These are phyloP conservation scores for Gortyna flavago DNA, from an alignment of 2,888 invertebrate genomes.

Conservation along the genomic window DNA sequence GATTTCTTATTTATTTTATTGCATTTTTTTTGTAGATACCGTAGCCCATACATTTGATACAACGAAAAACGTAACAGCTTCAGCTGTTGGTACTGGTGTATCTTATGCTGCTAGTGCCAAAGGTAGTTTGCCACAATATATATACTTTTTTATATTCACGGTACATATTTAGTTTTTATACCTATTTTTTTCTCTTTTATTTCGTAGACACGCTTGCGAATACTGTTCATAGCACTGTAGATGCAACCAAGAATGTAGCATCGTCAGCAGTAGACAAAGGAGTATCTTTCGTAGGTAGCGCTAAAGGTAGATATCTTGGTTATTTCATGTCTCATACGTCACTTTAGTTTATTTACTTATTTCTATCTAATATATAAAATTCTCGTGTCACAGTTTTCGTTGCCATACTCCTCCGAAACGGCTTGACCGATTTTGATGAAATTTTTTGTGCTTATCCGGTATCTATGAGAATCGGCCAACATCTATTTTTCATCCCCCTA, in stretches of 20 bases:
- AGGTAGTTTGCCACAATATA: conserved; percentile 65
- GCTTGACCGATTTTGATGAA: no score
- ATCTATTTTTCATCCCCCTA: no score
- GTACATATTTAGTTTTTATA: neutral
- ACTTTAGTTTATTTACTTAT: neutral
- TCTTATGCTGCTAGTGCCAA: conserved; percentile 74
- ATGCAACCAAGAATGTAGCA: conserved; percentile 76
- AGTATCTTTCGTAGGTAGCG: conserved; percentile 70
- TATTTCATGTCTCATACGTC: neutral
- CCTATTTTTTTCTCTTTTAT: neutral
- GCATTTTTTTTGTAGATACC: conserved; percentile 72
- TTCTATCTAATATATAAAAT: no score
- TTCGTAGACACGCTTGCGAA: conserved; percentile 67
- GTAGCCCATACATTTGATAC: conserved; percentile 73
- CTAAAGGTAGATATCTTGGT: conserved; percentile 72
- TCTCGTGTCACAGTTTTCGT: no score
- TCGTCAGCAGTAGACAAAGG: conserved; percentile 76
- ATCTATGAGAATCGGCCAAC: no score
- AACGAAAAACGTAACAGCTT: conserved; percentile 61
- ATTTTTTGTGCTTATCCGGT: no score
- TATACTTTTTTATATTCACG: conserved; percentile 3
- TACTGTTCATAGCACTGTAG: no score
- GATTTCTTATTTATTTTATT: conserved; percentile 25
- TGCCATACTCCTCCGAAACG: no score
- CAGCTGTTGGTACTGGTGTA: conserved; percentile 74